Percentiles rank a stretch among this genome's conserved stretches.
These are phyloP conservation scores for Episyrphus balteatus DNA, from an alignment of 1,140 invertebrate species.

Conservation along the genomic window DNA sequence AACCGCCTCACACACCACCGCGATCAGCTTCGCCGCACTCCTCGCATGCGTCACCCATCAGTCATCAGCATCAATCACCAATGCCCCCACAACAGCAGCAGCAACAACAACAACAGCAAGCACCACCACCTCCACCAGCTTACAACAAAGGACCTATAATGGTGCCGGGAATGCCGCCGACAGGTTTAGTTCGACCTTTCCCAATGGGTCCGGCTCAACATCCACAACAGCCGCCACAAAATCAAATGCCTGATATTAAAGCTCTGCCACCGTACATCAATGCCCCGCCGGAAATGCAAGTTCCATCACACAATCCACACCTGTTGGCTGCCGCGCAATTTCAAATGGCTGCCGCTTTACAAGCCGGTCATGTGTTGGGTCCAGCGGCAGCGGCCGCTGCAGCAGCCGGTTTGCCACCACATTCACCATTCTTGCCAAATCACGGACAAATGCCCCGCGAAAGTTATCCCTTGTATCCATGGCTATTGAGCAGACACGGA, in stretches of 20 bases:
- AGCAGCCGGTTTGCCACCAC: slow-evolving; percentile 39
- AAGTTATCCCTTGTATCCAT: slow-evolving; percentile 81
- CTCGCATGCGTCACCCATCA: slow-evolving; percentile 28
- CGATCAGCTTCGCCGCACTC: slow-evolving; percentile 39
- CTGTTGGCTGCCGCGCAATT: slow-evolving; percentile 56
- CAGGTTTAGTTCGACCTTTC: slow-evolving; percentile 26
- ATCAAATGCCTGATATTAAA: slow-evolving; percentile 31
- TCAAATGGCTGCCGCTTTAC: slow-evolving; percentile 52
- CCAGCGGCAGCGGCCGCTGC: slow-evolving; percentile 29
- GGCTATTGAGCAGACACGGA: slow-evolving; percentile 79
- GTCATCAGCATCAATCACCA: slow-evolving; percentile 21
- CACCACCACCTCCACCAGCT: slow-evolving; percentile 11
- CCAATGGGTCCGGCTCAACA: slow-evolving; percentile 25
- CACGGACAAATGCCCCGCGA: slow-evolving; percentile 53
- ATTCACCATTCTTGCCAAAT: slow-evolving; percentile 46
- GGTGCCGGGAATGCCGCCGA: slow-evolving; percentile 30
- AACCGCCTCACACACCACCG: slow-evolving; percentile 31
- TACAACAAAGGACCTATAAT: slow-evolving; percentile 13
- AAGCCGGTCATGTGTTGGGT: slow-evolving; percentile 37
- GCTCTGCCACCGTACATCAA: slow-evolving; percentile 46
- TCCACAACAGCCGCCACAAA: slow-evolving; percentile 14
- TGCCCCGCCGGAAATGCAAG: slow-evolving; percentile 47
- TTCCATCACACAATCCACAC: slow-evolving; percentile 51
- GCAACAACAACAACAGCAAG: slow-evolving; percentile 11
- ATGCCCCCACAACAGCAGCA: slow-evolving; percentile 12